Base-by-base conservation (phyloP, 2,888 invertebrate genomes). In the Ichneumon xanthorius region DNA sequence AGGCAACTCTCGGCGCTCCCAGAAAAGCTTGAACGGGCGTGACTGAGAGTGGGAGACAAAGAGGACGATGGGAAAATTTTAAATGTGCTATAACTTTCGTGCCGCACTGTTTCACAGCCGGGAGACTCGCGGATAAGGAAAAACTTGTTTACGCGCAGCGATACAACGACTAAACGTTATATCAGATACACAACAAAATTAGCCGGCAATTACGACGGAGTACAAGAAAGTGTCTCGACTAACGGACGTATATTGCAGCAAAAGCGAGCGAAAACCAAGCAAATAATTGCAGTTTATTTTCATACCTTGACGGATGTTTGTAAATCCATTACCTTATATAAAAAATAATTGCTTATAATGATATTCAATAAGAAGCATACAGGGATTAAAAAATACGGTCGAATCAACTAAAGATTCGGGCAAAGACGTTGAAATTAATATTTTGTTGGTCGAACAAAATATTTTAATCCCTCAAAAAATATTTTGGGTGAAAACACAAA, bases 31-130 rank as follows among this genome's bases (percentile, higher is more conserved):
- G 4, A 19, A 30, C 16, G 48, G 53, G 16, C 33, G 16, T 37
- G 37, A 63, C 33, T 37, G 26, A 58, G 58, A 22, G 58, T 11
- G 26, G 45, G 26, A 19, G 4, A 48, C 22, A 19, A 14, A 26
- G 45, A 40, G 68, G 45, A 19, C 19, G 68, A 48, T 19, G 45
- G 45, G 48, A 4, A 19, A 48, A 70, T 26, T 70, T 30, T n/a
- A 53, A 68, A 48, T 68, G 68, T 22, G 58, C 58, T 26, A 58
- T 58, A 58, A 58, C 19, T 58, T 58, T 58, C 19, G 19, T 58
- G 11, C 11, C 26, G 26, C 14, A 14, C 9, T 58, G 58, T 26
- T 14, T 58, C 55, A 11, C 22, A 22, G 22, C 3, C 9, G 55
- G 22, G 55, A 55, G n/a, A 55, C 22, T 5, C 55, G 22, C 55